Percentiles rank a stretch among this genome's conserved stretches.
Conservation (phyloP, 2,113 vertebrate genomes). For the Oncorhynchus nerka region DNA sequence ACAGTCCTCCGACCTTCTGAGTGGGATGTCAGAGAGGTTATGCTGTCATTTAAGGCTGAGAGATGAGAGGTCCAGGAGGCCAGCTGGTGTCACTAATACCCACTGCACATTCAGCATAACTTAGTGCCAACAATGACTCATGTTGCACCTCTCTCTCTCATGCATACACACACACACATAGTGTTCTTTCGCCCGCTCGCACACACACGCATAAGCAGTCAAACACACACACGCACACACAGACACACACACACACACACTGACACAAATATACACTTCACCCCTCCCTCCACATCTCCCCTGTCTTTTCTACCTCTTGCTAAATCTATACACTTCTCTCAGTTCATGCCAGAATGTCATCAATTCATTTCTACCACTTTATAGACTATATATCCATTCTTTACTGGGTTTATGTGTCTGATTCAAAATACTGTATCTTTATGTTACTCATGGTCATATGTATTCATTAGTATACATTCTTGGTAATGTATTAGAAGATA, state of each 20-base stretch:
- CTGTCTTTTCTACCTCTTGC: not conserved
- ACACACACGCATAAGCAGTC: not conserved
- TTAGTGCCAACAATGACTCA: slow-evolving; percentile 49
- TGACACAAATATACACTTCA: not conserved
- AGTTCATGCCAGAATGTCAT: not conserved
- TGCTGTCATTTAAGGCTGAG: slow-evolving; percentile 26
- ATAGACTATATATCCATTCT: no score
- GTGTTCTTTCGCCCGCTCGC: no score
- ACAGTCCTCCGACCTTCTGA: slow-evolving; percentile 3
- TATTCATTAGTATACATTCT: no score
- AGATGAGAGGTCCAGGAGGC: slow-evolving; percentile 44
- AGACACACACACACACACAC: not conserved
- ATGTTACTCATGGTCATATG: no score
- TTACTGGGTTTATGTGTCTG: no score
- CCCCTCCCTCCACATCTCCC: not conserved
- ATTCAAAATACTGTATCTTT: no score
- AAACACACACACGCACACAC: not conserved
- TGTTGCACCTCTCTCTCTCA: slow-evolving; percentile 42
- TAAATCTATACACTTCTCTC: not conserved
- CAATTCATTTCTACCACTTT: not conserved
- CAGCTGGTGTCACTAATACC: slow-evolving; percentile 56
- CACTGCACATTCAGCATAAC: slow-evolving; percentile 59
- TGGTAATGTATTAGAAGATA: no score
- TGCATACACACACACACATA: slow-evolving; percentile 54
- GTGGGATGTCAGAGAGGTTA: slow-evolving; percentile 9